Evolutionary conservation across 30 jellyfish, hydroid and myxozoan genomes (phyloP).

Genomic region (Morbakka virulenta): DNA sequence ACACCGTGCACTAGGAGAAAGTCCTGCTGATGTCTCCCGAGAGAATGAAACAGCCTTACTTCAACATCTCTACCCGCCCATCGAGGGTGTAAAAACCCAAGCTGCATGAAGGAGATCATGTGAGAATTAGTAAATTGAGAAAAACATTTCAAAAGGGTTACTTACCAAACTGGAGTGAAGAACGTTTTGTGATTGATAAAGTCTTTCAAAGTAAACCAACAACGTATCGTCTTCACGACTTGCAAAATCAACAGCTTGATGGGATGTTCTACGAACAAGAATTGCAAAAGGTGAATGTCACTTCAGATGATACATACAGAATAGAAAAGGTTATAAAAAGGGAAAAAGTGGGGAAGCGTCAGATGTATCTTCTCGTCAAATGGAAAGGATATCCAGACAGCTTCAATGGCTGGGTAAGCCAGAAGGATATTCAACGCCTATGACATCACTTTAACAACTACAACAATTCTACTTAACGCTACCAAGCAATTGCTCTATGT

Average conservation of each 20-base stretch:
- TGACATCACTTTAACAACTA: too few species aligned
- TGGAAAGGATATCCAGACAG: too few species aligned
- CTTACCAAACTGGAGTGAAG: constrained; percentile 35
- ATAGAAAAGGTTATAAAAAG: too few species aligned
- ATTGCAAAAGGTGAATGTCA: too few species aligned
- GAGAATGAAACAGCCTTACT: constrained; percentile 11
- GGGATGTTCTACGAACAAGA: constrained; percentile 22
- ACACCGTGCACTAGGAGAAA: constrained; percentile 35
- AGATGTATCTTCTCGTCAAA: too few species aligned
- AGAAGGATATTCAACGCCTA: too few species aligned
- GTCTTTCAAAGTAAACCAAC: constrained; percentile 9
- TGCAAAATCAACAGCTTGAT: constrained; percentile 6
- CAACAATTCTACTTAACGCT: not conserved
- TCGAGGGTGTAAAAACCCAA: not conserved
- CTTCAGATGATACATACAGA: too few species aligned
- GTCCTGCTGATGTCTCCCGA: constrained; percentile 24
- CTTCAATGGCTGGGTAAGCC: too few species aligned
- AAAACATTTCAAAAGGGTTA: constrained; percentile 52
- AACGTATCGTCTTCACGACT: constrained; percentile 23
- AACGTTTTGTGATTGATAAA: constrained; percentile 9
- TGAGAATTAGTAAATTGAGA: constrained; percentile 4
- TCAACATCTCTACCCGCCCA: not conserved
- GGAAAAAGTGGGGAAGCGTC: too few species aligned
- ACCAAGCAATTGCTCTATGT: constrained; percentile 23
- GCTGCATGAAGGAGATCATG: constrained; percentile 26